These are phyloP conservation scores for Paedocypris sp. DNA, from an alignment of 2,113 vertebrate species.

Conservation along the genomic window DNA sequence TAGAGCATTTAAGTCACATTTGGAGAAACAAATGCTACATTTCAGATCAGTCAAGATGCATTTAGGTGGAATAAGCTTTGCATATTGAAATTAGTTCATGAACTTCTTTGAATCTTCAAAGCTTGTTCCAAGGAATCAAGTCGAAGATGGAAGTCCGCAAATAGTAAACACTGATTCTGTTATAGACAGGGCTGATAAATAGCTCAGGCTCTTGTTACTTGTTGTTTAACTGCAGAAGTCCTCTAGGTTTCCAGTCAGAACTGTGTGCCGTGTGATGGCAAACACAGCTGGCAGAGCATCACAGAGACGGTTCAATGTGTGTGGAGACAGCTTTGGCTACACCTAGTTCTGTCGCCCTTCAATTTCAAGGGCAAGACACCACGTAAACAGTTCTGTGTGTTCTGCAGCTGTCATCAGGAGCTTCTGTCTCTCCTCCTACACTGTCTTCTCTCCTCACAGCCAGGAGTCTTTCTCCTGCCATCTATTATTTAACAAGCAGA, in stretches of 20 bases:
- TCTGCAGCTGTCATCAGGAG: constrained; percentile 22
- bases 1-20: no score
- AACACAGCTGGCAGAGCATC: constrained; percentile 16
- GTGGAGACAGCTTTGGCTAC: constrained; percentile 5
- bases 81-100: no score
- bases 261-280: not conserved
- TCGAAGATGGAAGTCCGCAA: no score
- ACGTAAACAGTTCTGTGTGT: constrained; percentile 23
- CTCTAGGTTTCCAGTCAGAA: not conserved
- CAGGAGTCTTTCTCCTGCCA: constrained; percentile 30
- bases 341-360: constrained; percentile 10
- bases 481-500: constrained; percentile 34
- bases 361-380: constrained; percentile 31
- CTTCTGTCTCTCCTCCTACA: constrained; percentile 19
- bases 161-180: no score
- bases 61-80: no score
- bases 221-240: constrained; percentile 5
- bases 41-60: no score
- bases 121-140: no score
- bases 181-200: no score
- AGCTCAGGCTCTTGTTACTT: constrained; percentile 1
- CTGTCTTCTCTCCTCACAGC: constrained; percentile 19
- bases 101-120: no score
- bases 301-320: not conserved
- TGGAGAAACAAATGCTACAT: no score